Evolutionary conservation across 2,113 vertebrate genomes (phyloP).

Genomic region (Dromaius novaehollandiae): DNA sequence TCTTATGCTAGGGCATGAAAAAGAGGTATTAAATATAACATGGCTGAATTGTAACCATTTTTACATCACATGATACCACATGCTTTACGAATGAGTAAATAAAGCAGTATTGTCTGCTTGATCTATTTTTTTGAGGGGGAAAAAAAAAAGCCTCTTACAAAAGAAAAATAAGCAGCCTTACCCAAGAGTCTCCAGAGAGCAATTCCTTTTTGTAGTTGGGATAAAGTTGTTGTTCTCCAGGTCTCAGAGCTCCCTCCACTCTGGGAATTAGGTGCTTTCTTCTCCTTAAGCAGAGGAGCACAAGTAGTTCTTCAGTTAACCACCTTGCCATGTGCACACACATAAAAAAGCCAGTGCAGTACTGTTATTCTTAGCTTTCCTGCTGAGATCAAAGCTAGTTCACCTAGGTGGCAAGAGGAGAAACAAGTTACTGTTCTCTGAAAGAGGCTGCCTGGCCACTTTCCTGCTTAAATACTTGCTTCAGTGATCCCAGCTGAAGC

Average conservation of each 20-base stretch:
- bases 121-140: too few species aligned
- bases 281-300: rapidly evolving
- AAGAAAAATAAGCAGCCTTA: background rate
- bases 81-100: background rate
- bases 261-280: background rate
- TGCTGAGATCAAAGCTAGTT: background rate
- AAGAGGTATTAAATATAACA: rapidly evolving
- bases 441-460: rapidly evolving
- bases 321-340: rapidly evolving
- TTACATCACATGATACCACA: rapidly evolving
- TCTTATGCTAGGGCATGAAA: background rate
- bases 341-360: rapidly evolving
- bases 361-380: rapidly evolving
- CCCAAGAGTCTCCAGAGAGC: background rate
- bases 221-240: background rate
- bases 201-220: background rate
- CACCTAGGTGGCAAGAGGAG: rapidly evolving
- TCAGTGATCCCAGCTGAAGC: background rate
- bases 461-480: background rate
- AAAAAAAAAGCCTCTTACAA: too few species aligned
- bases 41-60: background rate
- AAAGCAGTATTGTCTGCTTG: background rate
- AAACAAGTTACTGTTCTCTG: rapidly evolving
- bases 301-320: rapidly evolving
- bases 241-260: background rate